Percentiles rank a stretch among this genome's conserved stretches.
Conservation (phyloP, 1,140 invertebrate genomes). For the Zeugodacus cucurbitae region DNA sequence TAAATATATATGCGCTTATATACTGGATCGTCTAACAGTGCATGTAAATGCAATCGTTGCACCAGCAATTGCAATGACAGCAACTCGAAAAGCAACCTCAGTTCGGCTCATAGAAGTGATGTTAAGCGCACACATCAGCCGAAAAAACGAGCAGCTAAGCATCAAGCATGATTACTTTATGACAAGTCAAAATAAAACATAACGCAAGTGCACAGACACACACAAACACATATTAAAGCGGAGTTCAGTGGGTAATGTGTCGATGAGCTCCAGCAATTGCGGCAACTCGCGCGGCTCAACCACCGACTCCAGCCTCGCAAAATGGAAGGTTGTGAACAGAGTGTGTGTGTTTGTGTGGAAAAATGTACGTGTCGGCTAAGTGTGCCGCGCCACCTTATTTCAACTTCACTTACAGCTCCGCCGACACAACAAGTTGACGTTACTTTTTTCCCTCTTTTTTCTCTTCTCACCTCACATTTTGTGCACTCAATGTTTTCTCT, state of each 20-base stretch:
- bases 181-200: constrained; percentile 41
- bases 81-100: background rate
- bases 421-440: background rate
- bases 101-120: background rate
- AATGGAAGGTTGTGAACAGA: background rate
- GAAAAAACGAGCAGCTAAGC: constrained; percentile 28
- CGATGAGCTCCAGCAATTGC: background rate
- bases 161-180: constrained; percentile 41
- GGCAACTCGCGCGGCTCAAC: background rate
- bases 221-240: background rate
- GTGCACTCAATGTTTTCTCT: background rate
- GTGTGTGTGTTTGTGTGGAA: background rate
- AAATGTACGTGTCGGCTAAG: background rate
- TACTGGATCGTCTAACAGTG: background rate
- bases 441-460: background rate
- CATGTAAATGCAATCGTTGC: background rate
- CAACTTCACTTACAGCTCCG: background rate
- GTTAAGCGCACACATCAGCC: background rate
- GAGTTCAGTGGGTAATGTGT: background rate
- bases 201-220: background rate
- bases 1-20: background rate
- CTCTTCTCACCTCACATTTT: background rate
- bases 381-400: constrained; percentile 10
- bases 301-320: background rate
- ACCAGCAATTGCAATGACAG: background rate